Base-by-base conservation (phyloP, 92 coral and sea anemone genomes). In the Hydrozoanthus gracilis region DNA sequence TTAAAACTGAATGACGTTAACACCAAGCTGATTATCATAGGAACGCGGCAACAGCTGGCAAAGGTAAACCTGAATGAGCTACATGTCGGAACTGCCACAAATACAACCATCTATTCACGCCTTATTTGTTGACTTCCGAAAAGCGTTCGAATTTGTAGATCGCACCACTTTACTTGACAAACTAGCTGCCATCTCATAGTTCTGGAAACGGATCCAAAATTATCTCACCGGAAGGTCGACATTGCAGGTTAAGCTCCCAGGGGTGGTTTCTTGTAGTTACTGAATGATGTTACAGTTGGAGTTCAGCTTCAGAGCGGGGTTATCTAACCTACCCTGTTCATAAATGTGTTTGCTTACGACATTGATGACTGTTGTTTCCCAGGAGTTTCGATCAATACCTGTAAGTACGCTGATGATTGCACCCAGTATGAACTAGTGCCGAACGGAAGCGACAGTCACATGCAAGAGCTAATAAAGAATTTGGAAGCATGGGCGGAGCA, bases 351-450 rank as follows among this genome's bases (percentile, higher is more conserved):
- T 68, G 46, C 18, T 49, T 67, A 8, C 86, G 71, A 48, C 16
- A 79, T 44, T 74, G 68, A 7, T 58, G 71, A 51, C 49, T 52
- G 12, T 12, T 17, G 16, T 54, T 70, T 14, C 72, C 44, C 12
- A 6, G 50, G 67, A 48, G 11, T 86, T 8, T 4, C 48, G 64
- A 51, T 77, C 20, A 87, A 78, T 11, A 87, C 90, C 50, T 91
- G 91, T 76, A 91, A 87, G 48, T 91, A 87, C 55, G 87, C 88
- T 48, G 89, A 83, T 61, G 92, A 90, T 46, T 90, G 92, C 79
- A 73, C 76, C 83, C 89, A 90, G 35, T 79, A 73, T 62, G 60
- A 89, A 51, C 73, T 86, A 14, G 86, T 86, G 54, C 82, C 83
- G 3, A 0, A 39, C 35, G 82, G 56, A 4, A 54, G 55, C 4